Evolutionary conservation across 2,113 vertebrate species (phyloP), one percentile per base, ranked within the genome.

Genomic region (Nymphicus hollandicus): DNA sequence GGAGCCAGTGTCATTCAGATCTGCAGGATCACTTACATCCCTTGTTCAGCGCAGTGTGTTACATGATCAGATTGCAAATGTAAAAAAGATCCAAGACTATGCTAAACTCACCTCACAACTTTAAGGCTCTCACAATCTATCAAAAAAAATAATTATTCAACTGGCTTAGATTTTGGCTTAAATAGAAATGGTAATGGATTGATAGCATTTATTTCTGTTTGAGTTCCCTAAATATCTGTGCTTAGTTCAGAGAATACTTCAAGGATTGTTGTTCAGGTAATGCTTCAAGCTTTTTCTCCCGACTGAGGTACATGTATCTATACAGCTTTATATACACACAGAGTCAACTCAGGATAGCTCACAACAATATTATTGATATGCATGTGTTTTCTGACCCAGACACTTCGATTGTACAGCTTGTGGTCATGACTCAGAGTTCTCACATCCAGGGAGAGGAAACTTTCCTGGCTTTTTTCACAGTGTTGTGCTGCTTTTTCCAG

Each of bases 121-220:
- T 64, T 60, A 61, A 37, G 13, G 10, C 13, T 71, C 23, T 31
- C 13, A 41, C 6, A 28, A 35, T 61, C 17, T 31, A 49, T 19
- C 0, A 5, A 65, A 85, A 70, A 46, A 71, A 47, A n/a, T 44
- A 23, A 3, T 5, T 0, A 47, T 18, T 41, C 5, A 68, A n/a
- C 31, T 50, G 11, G 6, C 27, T 82, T 69, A 72, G 43, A 35
- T 49, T 86, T 49, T 92, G 7, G 4, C 44, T 81, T 47, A 77
- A 43, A 23, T 15, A 50, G 19, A 49, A 43, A 55, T 23, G 7
- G 1, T 35, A 46, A 46, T 20, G 33, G 44, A 52, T 29, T 8
- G 50, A 22, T 22, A 56, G 37, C 25, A 33, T 76, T 86, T 79
- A 19, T 79, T 91, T 78, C 28, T 91, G 7, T 8, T 49, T 81